Conservation (phyloP, 2,888 invertebrate species). For the Eupithecia pulchellata region DNA sequence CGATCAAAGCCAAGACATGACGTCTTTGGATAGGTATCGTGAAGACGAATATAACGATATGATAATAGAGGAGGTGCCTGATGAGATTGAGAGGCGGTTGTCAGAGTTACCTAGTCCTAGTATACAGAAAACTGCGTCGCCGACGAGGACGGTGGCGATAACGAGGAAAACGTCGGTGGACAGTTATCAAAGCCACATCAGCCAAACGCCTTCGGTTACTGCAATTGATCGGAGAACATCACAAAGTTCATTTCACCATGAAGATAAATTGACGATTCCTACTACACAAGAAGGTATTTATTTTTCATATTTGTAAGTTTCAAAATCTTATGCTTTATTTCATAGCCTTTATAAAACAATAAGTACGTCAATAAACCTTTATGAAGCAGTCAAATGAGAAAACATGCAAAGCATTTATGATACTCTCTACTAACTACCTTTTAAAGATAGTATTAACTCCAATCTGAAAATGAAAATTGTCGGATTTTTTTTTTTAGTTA, state of each 20-base stretch:
- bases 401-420: not conserved
- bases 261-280: slow-evolving; percentile 81
- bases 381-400: not conserved
- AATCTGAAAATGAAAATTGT: no score
- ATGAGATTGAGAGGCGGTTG: slow-evolving; percentile 72
- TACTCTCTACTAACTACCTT: no score
- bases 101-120: slow-evolving; percentile 64
- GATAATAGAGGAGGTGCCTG: slow-evolving; percentile 67
- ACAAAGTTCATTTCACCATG: slow-evolving; percentile 82
- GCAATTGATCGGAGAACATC: slow-evolving; percentile 75
- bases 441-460: no score
- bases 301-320: no score
- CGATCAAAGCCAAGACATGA: slow-evolving; percentile 75
- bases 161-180: slow-evolving; percentile 78
- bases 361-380: no score
- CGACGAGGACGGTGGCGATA: slow-evolving; percentile 69
- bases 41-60: slow-evolving; percentile 76
- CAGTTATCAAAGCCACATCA: slow-evolving; percentile 79
- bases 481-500: no score
- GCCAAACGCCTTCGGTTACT: slow-evolving; percentile 73
- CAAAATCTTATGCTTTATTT: no score
- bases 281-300: slow-evolving; percentile 74
- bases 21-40: slow-evolving; percentile 78
- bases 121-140: slow-evolving; percentile 75
- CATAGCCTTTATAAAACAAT: no score